Evolutionary conservation across 2,888 invertebrate genomes (phyloP), one percentile per base, ranked within the genome.

Genomic region (Acanthosepion pharaonis): DNA sequence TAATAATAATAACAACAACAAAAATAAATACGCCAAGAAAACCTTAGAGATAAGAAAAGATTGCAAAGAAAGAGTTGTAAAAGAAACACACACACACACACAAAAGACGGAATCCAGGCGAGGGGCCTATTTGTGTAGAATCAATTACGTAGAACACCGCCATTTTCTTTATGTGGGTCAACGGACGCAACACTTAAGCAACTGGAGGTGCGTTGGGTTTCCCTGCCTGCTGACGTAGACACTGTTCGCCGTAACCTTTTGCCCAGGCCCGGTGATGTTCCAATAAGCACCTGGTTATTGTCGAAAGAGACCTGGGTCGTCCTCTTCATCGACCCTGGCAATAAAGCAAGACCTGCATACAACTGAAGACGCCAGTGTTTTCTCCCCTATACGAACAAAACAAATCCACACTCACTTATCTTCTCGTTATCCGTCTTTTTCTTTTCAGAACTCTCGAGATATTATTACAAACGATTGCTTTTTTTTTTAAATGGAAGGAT

Each of bases 261-360:
- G 78, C 78, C n/a, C 78, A n/a, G n/a, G 78, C 78, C n/a, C n/a
- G 78, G n/a, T 78, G 78, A 78, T 78, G n/a, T 78, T 78, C n/a
- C n/a, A n/a, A 78, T 33, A 78, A 78, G 78, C 78, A 78, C 78
- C 78, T 78, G n/a, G 78, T 78, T 78, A 78, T 78, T 78, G 78
- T 78, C 15, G 78, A 78, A 78, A n/a, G 78, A n/a, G n/a, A 78
- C n/a, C 78, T n/a, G 78, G 78, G 78, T n/a, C 78, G n/a, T 78
- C n/a, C 33, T 78, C n/a, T 78, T n/a, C n/a, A n/a, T 78, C 78
- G 78, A 78, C 78, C 78, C 78, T n/a, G 78, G n/a, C 78, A 78
- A 78, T 78, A 78, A 78, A 78, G 11, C 78, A 78, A 78, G 78
- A 78, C 78, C 78, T 33, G 78, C 78, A 78, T 78, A 78, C 78